Evolutionary conservation across 2,113 vertebrate species (phyloP).

Genomic region (Spheniscus mendiculus): DNA sequence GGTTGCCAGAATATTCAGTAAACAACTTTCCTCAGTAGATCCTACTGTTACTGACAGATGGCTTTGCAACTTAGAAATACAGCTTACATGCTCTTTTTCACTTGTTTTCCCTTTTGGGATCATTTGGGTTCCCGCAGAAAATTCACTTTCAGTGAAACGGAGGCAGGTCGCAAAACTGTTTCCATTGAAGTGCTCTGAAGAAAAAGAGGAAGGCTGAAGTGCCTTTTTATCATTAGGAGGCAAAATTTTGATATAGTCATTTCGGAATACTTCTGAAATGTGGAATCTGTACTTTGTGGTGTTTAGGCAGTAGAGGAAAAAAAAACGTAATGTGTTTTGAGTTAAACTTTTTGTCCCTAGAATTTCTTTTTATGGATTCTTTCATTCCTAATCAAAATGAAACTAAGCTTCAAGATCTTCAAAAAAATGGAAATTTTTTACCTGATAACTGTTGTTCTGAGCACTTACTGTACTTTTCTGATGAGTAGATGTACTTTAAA

Average conservation of each 20-base stretch:
- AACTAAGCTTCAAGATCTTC: background rate
- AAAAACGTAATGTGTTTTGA: background rate
- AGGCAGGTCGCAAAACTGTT: background rate
- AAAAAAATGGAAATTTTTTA: background rate
- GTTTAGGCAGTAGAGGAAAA: background rate
- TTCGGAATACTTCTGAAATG: background rate
- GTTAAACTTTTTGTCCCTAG: background rate
- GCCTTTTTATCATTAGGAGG: background rate
- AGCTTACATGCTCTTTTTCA: background rate
- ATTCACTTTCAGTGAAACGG: background rate
- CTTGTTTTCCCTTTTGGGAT: background rate
- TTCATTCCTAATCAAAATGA: background rate
- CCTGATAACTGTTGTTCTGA: background rate
- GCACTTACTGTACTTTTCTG: background rate
- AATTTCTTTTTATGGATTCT: background rate
- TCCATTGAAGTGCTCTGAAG: background rate
- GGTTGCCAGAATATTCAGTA: background rate
- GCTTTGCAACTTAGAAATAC: background rate
- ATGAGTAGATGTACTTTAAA: background rate
- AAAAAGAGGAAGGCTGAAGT: background rate
- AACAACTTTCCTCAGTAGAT: background rate
- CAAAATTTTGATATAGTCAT: background rate
- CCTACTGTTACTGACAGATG: background rate
- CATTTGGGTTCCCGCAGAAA: background rate
- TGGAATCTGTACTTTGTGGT: background rate